A percentile compares a stretch with the other conserved stretches of the same genome.
Conservation (phyloP, 1,140 invertebrate genomes). For the Pygmarrhopalites habei region DNA sequence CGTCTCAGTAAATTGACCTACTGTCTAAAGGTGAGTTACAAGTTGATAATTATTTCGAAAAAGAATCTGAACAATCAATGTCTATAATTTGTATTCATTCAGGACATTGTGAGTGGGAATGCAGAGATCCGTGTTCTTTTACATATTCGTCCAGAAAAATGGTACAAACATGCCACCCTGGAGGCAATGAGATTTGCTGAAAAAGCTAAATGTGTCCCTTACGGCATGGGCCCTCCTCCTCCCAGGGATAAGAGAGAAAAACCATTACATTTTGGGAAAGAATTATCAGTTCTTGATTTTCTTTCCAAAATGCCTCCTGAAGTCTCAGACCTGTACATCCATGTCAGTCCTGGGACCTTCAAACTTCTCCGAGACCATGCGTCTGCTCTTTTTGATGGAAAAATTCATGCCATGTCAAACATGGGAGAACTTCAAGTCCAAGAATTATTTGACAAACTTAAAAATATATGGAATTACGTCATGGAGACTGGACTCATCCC, state of each 20-base stretch:
- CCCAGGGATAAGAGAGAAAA: no score
- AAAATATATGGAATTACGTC: background rate
- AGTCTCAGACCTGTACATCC: background rate
- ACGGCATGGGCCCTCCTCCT: background rate
- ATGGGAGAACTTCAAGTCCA: background rate
- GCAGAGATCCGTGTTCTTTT: conserved; percentile 25
- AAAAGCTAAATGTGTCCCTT: conserved; percentile 6
- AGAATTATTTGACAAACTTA: conserved; percentile 20
- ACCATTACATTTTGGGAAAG: background rate
- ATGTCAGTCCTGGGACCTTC: background rate
- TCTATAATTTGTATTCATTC: no score
- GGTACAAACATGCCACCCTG: conserved; percentile 3
- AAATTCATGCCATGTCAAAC: conserved; percentile 3
- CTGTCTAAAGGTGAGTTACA: conserved; percentile 34
- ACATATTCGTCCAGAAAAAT: conserved; percentile 25
- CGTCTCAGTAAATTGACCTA: conserved; percentile 27
- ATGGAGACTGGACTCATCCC: conserved; percentile 3
- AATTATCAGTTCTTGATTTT: background rate
- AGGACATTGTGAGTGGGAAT: conserved; percentile 18
- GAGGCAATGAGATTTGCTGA: conserved; percentile 27
- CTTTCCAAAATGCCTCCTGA: background rate
- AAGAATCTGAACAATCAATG: no score
- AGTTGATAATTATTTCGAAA: no score
- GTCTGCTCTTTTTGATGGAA: background rate
- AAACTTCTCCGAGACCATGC: conserved; percentile 7